These are phyloP conservation scores for Ophraella communa DNA, from an alignment of 2,888 invertebrate species.

Conservation along the genomic window DNA sequence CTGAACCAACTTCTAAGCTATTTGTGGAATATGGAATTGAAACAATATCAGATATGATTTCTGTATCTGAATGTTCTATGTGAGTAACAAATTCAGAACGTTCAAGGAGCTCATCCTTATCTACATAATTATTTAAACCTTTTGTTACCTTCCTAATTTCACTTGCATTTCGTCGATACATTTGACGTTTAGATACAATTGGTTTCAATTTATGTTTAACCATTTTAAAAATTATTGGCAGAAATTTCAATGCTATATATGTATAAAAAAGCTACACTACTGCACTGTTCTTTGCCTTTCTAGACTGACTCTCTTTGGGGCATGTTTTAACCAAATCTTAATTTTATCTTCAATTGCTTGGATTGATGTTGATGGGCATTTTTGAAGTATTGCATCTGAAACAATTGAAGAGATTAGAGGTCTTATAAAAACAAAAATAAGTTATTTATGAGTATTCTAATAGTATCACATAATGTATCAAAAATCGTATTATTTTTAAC, in stretches of 20 bases:
- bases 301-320: slow-evolving; percentile 8
- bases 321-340: slow-evolving; percentile 1
- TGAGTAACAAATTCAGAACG: slow-evolving; percentile 8
- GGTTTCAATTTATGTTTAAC: slow-evolving; percentile 10
- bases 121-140: slow-evolving; percentile 7
- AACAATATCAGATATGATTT: slow-evolving; percentile 6
- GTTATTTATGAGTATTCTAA: not conserved
- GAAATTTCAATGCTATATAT: slow-evolving; percentile 3
- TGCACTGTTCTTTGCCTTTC: slow-evolving; percentile 12
- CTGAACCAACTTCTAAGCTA: not conserved
- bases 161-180: slow-evolving; percentile 8
- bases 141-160: not conserved
- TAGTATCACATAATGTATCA: not conserved
- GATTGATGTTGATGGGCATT: no score
- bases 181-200: slow-evolving; percentile 9
- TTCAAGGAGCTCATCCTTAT: slow-evolving; percentile 6
- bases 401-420: no score
- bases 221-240: slow-evolving; percentile 2
- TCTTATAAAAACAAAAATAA: not conserved
- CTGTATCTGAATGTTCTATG: slow-evolving; percentile 10
- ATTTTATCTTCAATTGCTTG: no score
- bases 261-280: slow-evolving; percentile 11
- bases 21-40: not conserved
- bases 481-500: not conserved
- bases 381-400: no score